phyloP scores from a whole-genome alignment of 2,113 vertebrate species.

The Oophaga pumilio region DNA sequence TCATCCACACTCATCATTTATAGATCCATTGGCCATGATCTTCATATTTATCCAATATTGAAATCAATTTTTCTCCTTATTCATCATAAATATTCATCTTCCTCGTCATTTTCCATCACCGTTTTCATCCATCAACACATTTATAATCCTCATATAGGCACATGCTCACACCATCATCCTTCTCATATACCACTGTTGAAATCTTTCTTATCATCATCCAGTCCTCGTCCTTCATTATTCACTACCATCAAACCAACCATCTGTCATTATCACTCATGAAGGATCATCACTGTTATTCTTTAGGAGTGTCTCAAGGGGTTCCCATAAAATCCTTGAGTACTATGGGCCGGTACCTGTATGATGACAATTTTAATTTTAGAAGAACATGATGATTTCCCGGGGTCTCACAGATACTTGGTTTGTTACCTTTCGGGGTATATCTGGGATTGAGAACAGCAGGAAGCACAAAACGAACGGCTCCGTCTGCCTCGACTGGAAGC shows the following conservation, averaged over 20 bases:
- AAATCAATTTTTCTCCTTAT: background rate
- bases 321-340: background rate
- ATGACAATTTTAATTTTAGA: background rate
- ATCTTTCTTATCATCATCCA: background rate
- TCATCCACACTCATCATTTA: background rate
- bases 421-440: conserved; percentile 64
- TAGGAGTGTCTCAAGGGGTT: no score
- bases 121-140: no score
- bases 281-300: no score
- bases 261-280: no score
- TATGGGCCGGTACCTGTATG: background rate
- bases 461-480: conserved; percentile 76
- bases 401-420: background rate
- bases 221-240: no score
- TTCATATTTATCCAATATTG: background rate
- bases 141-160: no score
- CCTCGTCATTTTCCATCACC: no score
- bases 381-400: background rate
- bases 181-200: background rate
- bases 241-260: no score
- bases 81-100: background rate
- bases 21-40: background rate
- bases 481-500: conserved; percentile 51
- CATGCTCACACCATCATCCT: background rate
- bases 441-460: conserved; percentile 79